Evolutionary conservation across 2,797 vertebrate species (phyloP).

Genomic region (Artibeus lituratus): DNA sequence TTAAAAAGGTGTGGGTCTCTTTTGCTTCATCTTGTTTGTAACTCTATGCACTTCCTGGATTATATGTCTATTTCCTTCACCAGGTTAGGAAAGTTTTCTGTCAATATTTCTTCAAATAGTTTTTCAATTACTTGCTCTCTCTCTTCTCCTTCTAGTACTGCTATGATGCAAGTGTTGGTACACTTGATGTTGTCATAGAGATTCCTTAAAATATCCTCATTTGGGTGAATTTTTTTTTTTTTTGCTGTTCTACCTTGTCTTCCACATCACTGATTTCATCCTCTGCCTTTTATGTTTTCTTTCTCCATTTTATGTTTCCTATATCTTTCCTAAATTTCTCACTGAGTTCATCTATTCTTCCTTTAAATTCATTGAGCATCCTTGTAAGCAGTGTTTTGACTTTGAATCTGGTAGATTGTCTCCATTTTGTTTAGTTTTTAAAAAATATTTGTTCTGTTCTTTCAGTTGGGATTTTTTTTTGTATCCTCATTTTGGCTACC

Average conservation of each 20-base stretch:
- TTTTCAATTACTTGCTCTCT: neutral
- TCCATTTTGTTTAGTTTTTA: neutral
- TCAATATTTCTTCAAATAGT: neutral
- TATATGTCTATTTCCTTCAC: neutral
- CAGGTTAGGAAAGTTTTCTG: neutral
- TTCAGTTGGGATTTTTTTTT: neutral
- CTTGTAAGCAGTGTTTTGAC: neutral
- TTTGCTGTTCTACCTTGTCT: neutral
- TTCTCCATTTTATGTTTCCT: neutral
- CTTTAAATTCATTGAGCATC: neutral
- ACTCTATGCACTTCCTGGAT: neutral
- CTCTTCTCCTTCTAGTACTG: neutral
- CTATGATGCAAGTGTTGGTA: neutral
- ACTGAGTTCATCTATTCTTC: neutral
- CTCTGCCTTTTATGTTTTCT: neutral
- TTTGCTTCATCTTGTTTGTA: neutral
- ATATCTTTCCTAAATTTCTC: neutral
- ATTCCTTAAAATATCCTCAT: neutral
- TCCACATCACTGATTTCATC: neutral
- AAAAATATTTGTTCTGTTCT: neutral
- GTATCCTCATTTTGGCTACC: neutral
- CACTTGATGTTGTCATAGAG: neutral
- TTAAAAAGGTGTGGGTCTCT: neutral
- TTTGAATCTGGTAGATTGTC: neutral
- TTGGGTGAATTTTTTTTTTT: neutral